Evolutionary conservation across 2,888 invertebrate species (phyloP), one percentile per base, ranked within the genome.

Genomic region (Brachypalpus laphriformis): DNA sequence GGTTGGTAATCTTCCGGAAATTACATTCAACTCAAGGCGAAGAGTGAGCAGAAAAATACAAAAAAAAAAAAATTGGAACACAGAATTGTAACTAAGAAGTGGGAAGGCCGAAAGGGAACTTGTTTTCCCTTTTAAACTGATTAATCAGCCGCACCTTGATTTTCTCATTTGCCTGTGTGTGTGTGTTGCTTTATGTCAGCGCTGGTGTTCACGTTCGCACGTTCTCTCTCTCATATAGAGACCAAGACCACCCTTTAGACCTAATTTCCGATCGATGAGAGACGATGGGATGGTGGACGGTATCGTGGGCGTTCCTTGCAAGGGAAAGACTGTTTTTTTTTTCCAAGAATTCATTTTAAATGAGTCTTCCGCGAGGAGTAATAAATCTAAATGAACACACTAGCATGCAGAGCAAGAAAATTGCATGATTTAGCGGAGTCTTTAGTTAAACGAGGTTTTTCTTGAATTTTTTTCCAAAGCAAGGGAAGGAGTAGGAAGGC

Each of bases 81-180:
- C n/a, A n/a, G n/a, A n/a, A 25, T n/a, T 11, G 31, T 18, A 66
- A 28, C 51, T 25, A 9, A 47, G 14, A 34, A 22, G 42, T 40
- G 22, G 57, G 78, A 51, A 49, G 70, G 56, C 82, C 63, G 51
- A 40, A 76, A 57, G 57, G 45, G 78, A 78, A 74, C 72, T 66
- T 51, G 66, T 68, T 74, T 83, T 80, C 68, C 68, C 83, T 80
- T 83, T 83, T 80, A 80, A 83, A 83, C 83, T 83, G 83, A 83
- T 83, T 83, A 83, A 74, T 80, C 83, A 65, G 83, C 74, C 83
- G 57, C 83, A 70, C 83, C 83, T 83, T 80, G 80, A 80, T 80
- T 82, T 77, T 51, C 40, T 5, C 63, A 28, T 47, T 45, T 63
- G 20, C 5, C 3, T 25, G 25, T 25, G 25, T 25, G 25, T 5